These are phyloP conservation scores for Amphiprion ocellaris DNA, from an alignment of 2,113 vertebrate species.

Conservation along the genomic window DNA sequence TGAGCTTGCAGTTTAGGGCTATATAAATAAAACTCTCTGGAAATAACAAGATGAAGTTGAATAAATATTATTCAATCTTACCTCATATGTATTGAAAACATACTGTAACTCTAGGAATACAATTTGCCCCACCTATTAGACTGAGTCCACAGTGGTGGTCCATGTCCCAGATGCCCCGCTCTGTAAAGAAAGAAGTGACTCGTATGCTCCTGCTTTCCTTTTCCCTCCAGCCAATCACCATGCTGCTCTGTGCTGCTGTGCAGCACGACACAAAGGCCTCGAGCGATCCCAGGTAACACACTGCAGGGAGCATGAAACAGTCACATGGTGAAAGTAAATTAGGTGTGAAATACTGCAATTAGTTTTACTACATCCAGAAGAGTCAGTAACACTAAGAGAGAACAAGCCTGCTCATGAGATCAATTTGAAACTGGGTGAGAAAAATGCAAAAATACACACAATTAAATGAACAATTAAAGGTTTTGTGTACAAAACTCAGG, in stretches of 20 bases:
- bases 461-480: not conserved
- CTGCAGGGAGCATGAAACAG: constrained; percentile 56
- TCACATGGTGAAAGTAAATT: not conserved
- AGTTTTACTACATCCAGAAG: constrained; percentile 3
- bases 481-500: not conserved
- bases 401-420: not conserved
- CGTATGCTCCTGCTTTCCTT: constrained; percentile 76
- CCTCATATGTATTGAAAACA: not conserved
- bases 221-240: constrained; percentile 85
- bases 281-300: constrained; percentile 82
- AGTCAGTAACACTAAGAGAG: not conserved
- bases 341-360: not conserved
- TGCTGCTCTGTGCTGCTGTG: constrained; percentile 74
- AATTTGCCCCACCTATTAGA: constrained; percentile 84
- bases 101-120: not conserved
- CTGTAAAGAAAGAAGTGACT: constrained; percentile 76
- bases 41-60: not conserved
- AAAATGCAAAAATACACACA: not conserved
- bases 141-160: constrained; percentile 85
- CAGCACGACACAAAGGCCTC: constrained; percentile 87
- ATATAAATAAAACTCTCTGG: not conserved
- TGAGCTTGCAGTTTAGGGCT: no score
- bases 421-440: not conserved
- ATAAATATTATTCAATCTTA: no score
- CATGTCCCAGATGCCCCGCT: constrained; percentile 84